Conservation (phyloP, 2,888 invertebrate species). For the Allacma fusca region DNA sequence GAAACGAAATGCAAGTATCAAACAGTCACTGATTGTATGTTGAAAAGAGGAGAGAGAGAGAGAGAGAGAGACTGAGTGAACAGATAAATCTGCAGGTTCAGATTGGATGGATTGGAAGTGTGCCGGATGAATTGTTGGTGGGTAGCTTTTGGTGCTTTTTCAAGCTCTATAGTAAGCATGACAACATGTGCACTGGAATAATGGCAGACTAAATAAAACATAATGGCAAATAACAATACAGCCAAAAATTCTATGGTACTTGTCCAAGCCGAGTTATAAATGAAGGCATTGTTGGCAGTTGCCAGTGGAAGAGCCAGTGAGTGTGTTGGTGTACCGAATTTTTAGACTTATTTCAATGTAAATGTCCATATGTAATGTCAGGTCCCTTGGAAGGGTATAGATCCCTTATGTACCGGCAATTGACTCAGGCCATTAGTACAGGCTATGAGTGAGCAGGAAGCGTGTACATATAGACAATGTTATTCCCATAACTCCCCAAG, state of each 20-base stretch:
- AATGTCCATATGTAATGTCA: background rate
- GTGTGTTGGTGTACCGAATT: constrained; percentile 23
- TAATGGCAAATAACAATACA: constrained; percentile 48
- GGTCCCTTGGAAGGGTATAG: background rate
- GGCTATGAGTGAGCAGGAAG: background rate
- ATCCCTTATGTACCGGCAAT: background rate
- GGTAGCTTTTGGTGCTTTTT: constrained; percentile 24
- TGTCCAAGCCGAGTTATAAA: constrained; percentile 51
- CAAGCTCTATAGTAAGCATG: constrained; percentile 28
- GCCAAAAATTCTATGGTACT: constrained; percentile 50
- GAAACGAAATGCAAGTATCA: background rate
- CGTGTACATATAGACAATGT: background rate
- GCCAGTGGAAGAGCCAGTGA: constrained; percentile 22
- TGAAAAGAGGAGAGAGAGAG: background rate
- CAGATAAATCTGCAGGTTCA: constrained; percentile 39
- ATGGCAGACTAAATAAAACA: constrained; percentile 42
- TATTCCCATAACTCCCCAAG: background rate
- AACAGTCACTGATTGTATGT: background rate
- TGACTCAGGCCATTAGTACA: background rate
- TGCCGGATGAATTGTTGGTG: constrained; percentile 42
- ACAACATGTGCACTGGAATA: constrained; percentile 48
- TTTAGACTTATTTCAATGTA: constrained; percentile 4
- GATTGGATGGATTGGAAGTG: constrained; percentile 43
- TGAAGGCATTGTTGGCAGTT: constrained; percentile 40
- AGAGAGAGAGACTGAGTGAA: constrained; percentile 14